These are phyloP conservation scores for Tauraco erythrolophus DNA, from an alignment of 2,113 vertebrate genomes.

Conservation along the genomic window DNA sequence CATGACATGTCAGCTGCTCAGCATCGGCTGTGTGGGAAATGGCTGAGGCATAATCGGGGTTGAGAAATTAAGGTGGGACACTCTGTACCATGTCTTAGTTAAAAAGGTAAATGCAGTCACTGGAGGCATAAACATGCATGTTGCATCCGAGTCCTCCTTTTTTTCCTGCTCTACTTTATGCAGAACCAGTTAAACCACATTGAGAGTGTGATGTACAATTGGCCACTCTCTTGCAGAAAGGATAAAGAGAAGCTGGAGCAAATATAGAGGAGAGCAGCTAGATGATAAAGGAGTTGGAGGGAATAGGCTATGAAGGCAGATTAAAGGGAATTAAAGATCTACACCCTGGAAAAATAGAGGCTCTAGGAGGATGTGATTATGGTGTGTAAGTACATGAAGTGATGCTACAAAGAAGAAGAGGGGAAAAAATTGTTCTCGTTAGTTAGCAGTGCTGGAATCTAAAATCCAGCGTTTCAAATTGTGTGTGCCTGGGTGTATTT, in stretches of 20 bases:
- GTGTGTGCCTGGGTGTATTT: constrained; percentile 38
- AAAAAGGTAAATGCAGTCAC: constrained; percentile 29
- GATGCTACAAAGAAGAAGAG: constrained; percentile 72
- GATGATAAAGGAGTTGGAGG: constrained; percentile 36
- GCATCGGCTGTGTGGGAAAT: constrained; percentile 44
- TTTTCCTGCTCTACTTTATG: constrained; percentile 4
- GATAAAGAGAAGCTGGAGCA: constrained; percentile 33
- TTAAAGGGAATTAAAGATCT: constrained; percentile 63
- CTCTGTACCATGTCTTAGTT: constrained; percentile 1
- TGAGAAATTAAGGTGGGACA: constrained; percentile 62
- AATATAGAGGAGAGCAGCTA: constrained; percentile 27
- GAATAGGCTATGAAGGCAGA: constrained; percentile 62
- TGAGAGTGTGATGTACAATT: constrained; percentile 11
- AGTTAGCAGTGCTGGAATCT: constrained; percentile 65
- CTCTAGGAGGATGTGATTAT: constrained; percentile 64
- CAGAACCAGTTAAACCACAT: constrained; percentile 59
- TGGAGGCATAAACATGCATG: constrained; percentile 44
- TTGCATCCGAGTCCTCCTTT: not conserved
- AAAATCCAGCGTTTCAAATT: constrained; percentile 67
- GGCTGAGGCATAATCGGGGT: constrained; percentile 10
- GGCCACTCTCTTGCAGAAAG: constrained; percentile 43
- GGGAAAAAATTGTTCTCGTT: constrained; percentile 70
- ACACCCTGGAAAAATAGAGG: constrained; percentile 29
- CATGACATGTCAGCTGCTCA: constrained; percentile 51
- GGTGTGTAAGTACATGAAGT: constrained; percentile 67